Base-by-base conservation (phyloP, 2,888 invertebrate species). In the Euplagia quadripunctaria region DNA sequence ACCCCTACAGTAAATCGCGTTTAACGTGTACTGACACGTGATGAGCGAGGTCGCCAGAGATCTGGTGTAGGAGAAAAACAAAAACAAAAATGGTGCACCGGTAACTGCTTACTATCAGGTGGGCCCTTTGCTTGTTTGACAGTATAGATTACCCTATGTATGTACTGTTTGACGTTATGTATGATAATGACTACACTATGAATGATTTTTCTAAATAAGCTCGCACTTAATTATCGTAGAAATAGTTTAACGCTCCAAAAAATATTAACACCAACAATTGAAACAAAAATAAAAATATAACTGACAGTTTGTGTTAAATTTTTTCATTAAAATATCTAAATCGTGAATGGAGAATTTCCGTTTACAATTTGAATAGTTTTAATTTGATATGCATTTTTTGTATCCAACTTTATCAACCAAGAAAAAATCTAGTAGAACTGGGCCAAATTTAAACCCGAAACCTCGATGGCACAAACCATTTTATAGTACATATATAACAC, bases 401-500 rank as follows among this genome's bases (percentile, higher is more conserved):
- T 20, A 11, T 20, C 20, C 20, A 58, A 20, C 20, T 5, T 20
- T 5, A 58, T 20, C 58, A 11, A 58, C 20, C 58, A 1, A 58
- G 5, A n/a, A 20, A 58, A 12, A 58, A 58, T 12, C 0, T 4
- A 12, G 20, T 9, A 8, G 7, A 17, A 52, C 6, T 58, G 11
- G 5, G 4, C 11, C 20, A 58, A 58, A 20, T 58, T 58, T 5
- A 20, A 58, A 58, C 58, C 20, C 58, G 5, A 58, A 58, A 58
- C 20, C n/a, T n/a, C 2, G 31, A 31, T 31, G 31, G 31, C 2
- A 31, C 31, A 31, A 31, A 31, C 31, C 31, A 31, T 31, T 46
- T 61, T 20, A 68, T 11, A 20, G 43, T 61, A n/a, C 41, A 49
- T 42, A 66, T 55, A 70, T 76, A 72, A 55, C 65, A 43, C 66